Base-by-base conservation (phyloP, 2,888 invertebrate species). In the Abscondita cerata region DNA sequence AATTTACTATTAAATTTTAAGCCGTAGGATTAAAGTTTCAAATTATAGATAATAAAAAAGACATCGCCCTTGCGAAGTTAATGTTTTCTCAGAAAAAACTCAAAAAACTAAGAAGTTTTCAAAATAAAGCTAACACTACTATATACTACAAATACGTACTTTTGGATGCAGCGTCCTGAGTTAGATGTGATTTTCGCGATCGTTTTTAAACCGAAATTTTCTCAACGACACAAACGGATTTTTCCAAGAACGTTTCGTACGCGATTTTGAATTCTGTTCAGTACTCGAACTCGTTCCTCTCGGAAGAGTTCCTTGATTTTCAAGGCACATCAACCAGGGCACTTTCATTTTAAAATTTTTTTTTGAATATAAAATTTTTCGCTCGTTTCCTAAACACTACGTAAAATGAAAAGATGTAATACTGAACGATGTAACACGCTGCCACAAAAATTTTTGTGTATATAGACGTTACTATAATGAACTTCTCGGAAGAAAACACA, bases 291-390 rank as follows among this genome's bases (percentile, higher is more conserved):
- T 51, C 4, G 52, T 50, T 55, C 52, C 41, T 48, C 59, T 48
- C 33, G 59, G 67, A 46, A 67, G 55, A 9, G 60, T 62, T 40
- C 54, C 62, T 38, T 62, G 62, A 18, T 64, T 58, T 51, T 62
- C 69, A 8, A 73, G 62, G 66, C 76, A 76, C 61, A 70, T 57
- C 31, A 73, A 64, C 74, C 75, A 75, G 55, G 70, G 72, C 47
- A 76, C 52, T 65, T 75, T 76, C 76, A 77, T 77, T 25, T 25
- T 25, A 25, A 25, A 33, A 4, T 36, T 52, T 53, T 38, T n/a
- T 51, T 46, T 31, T 1, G 19, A 44, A 9, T 18, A 18, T 18
- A n/a, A 11, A 18, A 44, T 18, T 44, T 11, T 58, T 44, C n/a
- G n/a, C n/a, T n/a, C n/a, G n/a, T 51, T 13, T 53, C 3, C 19